Evolutionary conservation across 2,888 invertebrate genomes (phyloP).

Genomic region (Fabriciana adippe): DNA sequence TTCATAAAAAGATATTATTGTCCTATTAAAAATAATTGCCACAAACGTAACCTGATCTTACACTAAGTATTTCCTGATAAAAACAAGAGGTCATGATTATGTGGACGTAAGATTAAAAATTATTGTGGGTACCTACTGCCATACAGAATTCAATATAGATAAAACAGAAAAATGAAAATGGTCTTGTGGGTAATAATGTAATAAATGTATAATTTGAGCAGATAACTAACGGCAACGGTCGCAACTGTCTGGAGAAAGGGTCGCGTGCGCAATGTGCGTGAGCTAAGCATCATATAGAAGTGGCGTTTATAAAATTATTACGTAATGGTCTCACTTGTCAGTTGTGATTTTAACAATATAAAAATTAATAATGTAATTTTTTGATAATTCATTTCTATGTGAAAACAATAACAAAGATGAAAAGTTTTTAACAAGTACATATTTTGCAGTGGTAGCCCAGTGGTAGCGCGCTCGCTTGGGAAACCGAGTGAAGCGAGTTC

Average conservation of each 20-base stretch:
- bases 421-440: no score
- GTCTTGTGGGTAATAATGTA: conserved; percentile 18
- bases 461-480: no score
- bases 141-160: conserved; percentile 7
- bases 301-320: conserved; percentile 6
- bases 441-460: no score
- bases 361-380: no score
- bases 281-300: conserved; percentile 33
- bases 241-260: conserved; percentile 47
- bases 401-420: no score
- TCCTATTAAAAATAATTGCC: neutral
- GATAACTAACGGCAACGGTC: conserved; percentile 39
- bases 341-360: no score
- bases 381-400: no score
- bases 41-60: neutral
- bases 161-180: conserved; percentile 9
- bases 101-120: neutral
- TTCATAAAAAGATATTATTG: neutral
- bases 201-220: conserved; percentile 31
- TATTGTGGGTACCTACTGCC: neutral
- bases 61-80: neutral
- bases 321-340: no score
- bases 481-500: no score
- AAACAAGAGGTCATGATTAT: neutral
- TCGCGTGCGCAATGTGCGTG: conserved; percentile 43